A percentile compares a stretch with the other conserved stretches of the same genome.
Evolutionary conservation across 2,113 vertebrate species (phyloP).

Genomic region (Brachyhypopomus gauderio): DNA sequence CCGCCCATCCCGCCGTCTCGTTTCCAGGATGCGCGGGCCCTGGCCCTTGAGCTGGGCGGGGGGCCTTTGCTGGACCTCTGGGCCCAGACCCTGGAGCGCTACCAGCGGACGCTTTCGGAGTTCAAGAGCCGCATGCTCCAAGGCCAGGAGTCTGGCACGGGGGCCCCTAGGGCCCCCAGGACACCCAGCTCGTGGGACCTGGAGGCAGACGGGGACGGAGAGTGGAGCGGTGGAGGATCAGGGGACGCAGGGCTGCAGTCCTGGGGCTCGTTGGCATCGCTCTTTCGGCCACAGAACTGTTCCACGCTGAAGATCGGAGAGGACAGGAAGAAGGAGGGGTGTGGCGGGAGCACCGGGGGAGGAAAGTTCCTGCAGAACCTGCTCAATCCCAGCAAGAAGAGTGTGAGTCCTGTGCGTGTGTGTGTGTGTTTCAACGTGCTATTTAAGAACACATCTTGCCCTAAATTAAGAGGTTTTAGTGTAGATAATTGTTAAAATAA

Average conservation of each 20-base stretch:
- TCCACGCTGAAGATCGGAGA: constrained; percentile 78
- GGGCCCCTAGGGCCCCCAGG: constrained; percentile 58
- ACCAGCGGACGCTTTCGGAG: constrained; percentile 76
- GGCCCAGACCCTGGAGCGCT: constrained; percentile 77
- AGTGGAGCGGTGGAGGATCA: constrained; percentile 68
- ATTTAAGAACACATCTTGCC: too few relatives aligned
- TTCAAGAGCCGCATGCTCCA: constrained; percentile 75
- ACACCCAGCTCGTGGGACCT: constrained; percentile 71
- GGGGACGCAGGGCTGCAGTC: constrained; percentile 72
- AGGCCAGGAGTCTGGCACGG: constrained; percentile 36
- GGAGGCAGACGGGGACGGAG: constrained; percentile 68
- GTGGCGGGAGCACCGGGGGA: constrained; percentile 59
- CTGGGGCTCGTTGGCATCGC: constrained; percentile 77
- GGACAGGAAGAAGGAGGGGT: constrained; percentile 68
- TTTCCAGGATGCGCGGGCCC: constrained; percentile 83
- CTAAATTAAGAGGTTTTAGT: too few relatives aligned
- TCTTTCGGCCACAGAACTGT: constrained; percentile 76
- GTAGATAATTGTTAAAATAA: background rate
- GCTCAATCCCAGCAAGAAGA: constrained; percentile 76
- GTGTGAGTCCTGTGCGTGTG: constrained; percentile 63
- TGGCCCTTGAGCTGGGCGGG: constrained; percentile 81
- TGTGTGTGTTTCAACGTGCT: background rate
- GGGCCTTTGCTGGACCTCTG: constrained; percentile 77
- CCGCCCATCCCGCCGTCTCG: constrained; percentile 78
- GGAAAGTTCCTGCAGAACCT: constrained; percentile 79